These are phyloP conservation scores for Lobophora halterata DNA, from an alignment of 2,888 invertebrate genomes.

Conservation along the genomic window DNA sequence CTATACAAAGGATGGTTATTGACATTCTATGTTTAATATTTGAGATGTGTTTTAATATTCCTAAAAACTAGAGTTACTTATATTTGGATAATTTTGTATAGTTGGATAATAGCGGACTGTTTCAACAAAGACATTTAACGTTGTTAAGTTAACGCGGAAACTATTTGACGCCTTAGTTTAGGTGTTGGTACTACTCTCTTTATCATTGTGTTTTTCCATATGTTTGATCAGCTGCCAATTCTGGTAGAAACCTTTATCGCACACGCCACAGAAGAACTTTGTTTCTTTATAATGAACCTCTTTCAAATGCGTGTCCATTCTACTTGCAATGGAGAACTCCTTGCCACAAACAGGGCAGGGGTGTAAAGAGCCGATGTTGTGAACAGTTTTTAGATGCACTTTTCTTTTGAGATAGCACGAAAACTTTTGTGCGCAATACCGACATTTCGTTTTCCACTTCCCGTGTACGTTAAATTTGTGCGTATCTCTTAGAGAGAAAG, in stretches of 20 bases:
- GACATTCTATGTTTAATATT: too few relatives aligned
- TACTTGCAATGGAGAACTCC: constrained; percentile 18
- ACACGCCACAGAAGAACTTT: constrained; percentile 68
- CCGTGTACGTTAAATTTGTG: constrained; percentile 53
- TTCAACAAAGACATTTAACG: too few relatives aligned
- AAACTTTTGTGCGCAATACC: constrained; percentile 39
- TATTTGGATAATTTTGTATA: too few relatives aligned
- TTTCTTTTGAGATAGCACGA: constrained; percentile 45
- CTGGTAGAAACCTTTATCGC: constrained; percentile 75
- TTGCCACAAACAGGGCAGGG: constrained; percentile 16
- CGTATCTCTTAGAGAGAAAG: constrained; percentile 44
- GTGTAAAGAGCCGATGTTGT: constrained; percentile 9
- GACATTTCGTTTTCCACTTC: constrained; percentile 38
- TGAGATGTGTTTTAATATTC: too few relatives aligned
- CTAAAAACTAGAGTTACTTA: too few relatives aligned
- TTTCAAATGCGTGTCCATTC: constrained; percentile 57
- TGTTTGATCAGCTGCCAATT: constrained; percentile 71
- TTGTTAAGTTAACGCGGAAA: too few relatives aligned
- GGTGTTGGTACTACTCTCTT: constrained; percentile 31
- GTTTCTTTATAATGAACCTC: constrained; percentile 70
- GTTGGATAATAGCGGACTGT: too few relatives aligned
- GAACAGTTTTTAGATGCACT: constrained; percentile 32
- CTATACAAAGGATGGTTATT: too few relatives aligned
- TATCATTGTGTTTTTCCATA: constrained; percentile 58
- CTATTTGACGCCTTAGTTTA: background rate